phyloP scores from a whole-genome alignment of 2,888 invertebrate genomes.

The Hetaerina titia region DNA sequence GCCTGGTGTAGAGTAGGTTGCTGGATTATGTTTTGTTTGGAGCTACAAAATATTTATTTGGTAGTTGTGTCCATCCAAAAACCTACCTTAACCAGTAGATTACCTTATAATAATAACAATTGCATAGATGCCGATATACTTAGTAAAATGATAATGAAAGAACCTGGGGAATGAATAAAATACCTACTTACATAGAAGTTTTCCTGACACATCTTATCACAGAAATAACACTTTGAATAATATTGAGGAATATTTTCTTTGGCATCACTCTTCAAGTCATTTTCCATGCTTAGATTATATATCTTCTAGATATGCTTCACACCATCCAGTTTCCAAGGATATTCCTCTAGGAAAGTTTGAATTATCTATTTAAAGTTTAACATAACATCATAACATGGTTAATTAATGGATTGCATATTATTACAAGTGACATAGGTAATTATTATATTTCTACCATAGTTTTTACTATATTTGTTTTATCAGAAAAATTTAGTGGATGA shows the following conservation, averaged over 20 bases:
- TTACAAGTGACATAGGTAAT: background rate
- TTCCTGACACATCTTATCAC: background rate
- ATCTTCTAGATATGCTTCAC: background rate
- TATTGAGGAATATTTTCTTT: background rate
- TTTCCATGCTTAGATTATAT: background rate
- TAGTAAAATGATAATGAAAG: no score
- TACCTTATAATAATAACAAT: no score
- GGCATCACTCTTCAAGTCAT: background rate
- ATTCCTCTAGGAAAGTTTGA: constrained; percentile 25
- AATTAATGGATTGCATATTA: background rate
- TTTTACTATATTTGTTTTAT: no score
- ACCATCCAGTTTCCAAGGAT: background rate
- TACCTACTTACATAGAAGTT: background rate
- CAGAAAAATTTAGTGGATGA: no score
- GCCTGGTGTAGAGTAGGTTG: no score
- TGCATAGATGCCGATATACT: no score
- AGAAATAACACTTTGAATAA: constrained; percentile 10
- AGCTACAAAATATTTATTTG: no score
- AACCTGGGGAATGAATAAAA: background rate
- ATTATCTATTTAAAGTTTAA: background rate
- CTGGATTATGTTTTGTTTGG: no score
- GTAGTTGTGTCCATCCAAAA: no score
- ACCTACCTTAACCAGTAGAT: no score
- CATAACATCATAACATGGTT: background rate
- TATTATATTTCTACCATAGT: background rate